Evolutionary conservation across 2,888 invertebrate species (phyloP), one percentile per base, ranked within the genome.

Genomic region (Empis stercorea): DNA sequence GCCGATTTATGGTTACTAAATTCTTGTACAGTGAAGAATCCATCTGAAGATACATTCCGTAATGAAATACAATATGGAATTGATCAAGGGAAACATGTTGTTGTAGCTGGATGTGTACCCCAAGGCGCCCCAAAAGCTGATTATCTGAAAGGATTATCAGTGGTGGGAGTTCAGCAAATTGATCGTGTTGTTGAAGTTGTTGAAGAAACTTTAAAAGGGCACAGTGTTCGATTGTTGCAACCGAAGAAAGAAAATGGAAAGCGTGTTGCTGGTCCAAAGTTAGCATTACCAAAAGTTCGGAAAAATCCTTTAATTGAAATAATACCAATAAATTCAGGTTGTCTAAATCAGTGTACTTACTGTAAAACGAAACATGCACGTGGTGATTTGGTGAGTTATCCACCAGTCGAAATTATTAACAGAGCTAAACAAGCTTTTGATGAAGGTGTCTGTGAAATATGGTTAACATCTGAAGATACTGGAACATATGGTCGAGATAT

Each of bases 81-180:
- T 57, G 75, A 76, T 27, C 72, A 73, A 2, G 86, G 87, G 1
- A 88, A 93, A 56, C 80, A 82, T 56, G 78, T 97, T 14, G 94
- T 99, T 3, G 80, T 96, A n/a, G 94, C 97, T 1, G 97, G 97
- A 0, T 99, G 97, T 68, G 96, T 97, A 7, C 92, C 96, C 0
- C 96, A 96, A 70, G 95, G 94, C 0, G 87, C 87, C 2, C 87
- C 87, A 0, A 81, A 84, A 45, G 75, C 84, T 0, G 69, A 68
- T 1, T 78, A 76, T 51, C 52, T 69, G 1, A 59, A 56, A 34
- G 67, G 89, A 0, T 73, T 96, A 10, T 96, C 96, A 56, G 79
- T 96, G 2, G 85, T 99, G n/a, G 97, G 97, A 0, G 96, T 97
- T 0, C 95, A 97, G 60, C 97, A 99, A 73, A 97, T 99, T 50